Evolutionary conservation across 37 sponge, comb jelly and placozoan species (phyloP).

Genomic region (Cliona cf. orientalis): DNA sequence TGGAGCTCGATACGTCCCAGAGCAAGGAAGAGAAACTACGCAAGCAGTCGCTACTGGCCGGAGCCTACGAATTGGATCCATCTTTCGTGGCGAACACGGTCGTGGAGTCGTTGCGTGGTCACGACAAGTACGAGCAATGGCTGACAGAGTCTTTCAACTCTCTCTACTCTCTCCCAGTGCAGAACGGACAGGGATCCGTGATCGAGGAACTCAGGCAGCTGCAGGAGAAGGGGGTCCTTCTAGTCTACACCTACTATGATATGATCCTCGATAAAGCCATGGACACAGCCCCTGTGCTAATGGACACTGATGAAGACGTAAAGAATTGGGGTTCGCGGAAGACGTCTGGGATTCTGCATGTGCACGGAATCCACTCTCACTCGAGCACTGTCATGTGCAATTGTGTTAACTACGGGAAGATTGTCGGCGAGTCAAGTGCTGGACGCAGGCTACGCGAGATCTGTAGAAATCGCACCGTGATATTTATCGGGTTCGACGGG

Average conservation of each 20-base stretch:
- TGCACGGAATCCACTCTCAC: slow-evolving; percentile 36
- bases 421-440: slow-evolving; percentile 17
- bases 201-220: slow-evolving; percentile 29
- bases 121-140: slow-evolving; percentile 52
- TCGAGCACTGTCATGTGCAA: slow-evolving; percentile 28
- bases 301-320: slow-evolving; percentile 43
- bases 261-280: slow-evolving; percentile 27
- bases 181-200: slow-evolving; percentile 5
- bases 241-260: slow-evolving; percentile 59
- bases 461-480: slow-evolving; percentile 31
- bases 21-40: slow-evolving; percentile 11
- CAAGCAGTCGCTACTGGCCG: slow-evolving; percentile 40
- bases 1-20: slow-evolving; percentile 25
- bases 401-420: slow-evolving; percentile 35
- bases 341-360: slow-evolving; percentile 43
- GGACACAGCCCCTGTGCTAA: slow-evolving; percentile 16
- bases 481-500: slow-evolving; percentile 55
- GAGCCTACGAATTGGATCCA: slow-evolving; percentile 59
- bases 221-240: slow-evolving; percentile 27
- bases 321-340: slow-evolving; percentile 22
- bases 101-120: slow-evolving; percentile 30
- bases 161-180: slow-evolving; percentile 16
- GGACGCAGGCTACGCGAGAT: slow-evolving; percentile 27
- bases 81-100: slow-evolving; percentile 41
- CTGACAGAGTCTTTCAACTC: slow-evolving; percentile 28